Conservation (phyloP, 2,888 invertebrate species). For the Hylaea fasciaria region DNA sequence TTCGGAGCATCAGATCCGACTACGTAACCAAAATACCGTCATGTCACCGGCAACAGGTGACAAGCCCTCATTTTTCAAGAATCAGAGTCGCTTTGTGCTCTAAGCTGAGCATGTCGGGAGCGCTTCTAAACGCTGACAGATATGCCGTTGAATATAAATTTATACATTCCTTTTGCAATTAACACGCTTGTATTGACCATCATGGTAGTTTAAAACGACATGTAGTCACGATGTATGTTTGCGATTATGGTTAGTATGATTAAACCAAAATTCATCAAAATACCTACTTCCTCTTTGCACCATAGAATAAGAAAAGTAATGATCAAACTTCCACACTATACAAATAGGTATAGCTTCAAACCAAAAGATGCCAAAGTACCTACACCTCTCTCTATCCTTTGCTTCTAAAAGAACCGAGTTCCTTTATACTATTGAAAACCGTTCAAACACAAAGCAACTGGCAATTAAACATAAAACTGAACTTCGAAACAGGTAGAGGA, state of each 20-base stretch:
- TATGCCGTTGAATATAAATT: neutral
- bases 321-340: too few species aligned
- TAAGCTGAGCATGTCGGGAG: constrained; percentile 10
- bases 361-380: too few species aligned
- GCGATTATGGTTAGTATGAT: too few species aligned
- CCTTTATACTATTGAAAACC: neutral
- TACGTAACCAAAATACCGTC: constrained; percentile 36
- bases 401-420: neutral
- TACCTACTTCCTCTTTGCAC: too few species aligned
- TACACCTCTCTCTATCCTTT: too few species aligned
- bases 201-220: too few species aligned
- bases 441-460: neutral
- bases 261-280: too few species aligned
- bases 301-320: too few species aligned
- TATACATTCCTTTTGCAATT: too few species aligned
- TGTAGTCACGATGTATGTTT: too few species aligned
- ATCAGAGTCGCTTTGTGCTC: constrained; percentile 38
- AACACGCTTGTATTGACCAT: too few species aligned
- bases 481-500: constrained; percentile 2
- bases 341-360: too few species aligned
- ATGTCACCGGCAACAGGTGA: constrained; percentile 58
- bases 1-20: constrained; percentile 42
- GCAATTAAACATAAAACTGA: constrained; percentile 11
- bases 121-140: neutral
- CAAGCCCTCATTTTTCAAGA: constrained; percentile 53